These are phyloP conservation scores for Drosophila antonietae DNA, from an alignment of 2,888 invertebrate genomes.

Conservation along the genomic window DNA sequence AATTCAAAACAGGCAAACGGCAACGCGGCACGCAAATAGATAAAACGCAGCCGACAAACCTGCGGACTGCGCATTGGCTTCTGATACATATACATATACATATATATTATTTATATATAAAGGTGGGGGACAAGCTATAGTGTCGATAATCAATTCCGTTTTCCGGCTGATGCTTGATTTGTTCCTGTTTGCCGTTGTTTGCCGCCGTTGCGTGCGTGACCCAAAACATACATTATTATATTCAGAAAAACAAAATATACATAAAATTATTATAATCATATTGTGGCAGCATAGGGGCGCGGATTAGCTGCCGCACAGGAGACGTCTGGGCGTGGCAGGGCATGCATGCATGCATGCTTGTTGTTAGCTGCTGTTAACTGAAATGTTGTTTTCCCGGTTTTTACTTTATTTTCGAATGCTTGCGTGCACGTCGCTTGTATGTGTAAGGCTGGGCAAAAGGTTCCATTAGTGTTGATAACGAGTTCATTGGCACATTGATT, in stretches of 20 bases:
- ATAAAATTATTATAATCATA: conserved; percentile 72
- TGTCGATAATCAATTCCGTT: conserved; percentile 76
- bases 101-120: background rate
- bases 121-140: conserved; percentile 4
- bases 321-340: conserved; percentile 27
- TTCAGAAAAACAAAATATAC: conserved; percentile 27
- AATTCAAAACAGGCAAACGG: conserved; percentile 62
- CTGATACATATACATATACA: background rate
- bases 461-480: conserved; percentile 68
- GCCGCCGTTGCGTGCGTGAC: conserved; percentile 64
- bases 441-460: conserved; percentile 37
- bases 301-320: conserved; percentile 21
- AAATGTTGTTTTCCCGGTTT: conserved; percentile 13
- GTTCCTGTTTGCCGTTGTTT: conserved; percentile 28
- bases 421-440: conserved; percentile 42
- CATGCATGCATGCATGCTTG: conserved; percentile 18
- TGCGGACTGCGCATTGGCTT: background rate
- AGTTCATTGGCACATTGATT: conserved; percentile 78
- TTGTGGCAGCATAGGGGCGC: conserved; percentile 32
- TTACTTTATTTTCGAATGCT: conserved; percentile 26
- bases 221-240: conserved; percentile 49
- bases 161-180: conserved; percentile 58
- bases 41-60: conserved; percentile 56
- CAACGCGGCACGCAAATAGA: conserved; percentile 67
- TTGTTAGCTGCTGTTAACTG: conserved; percentile 11